These are phyloP conservation scores for Poeciliopsis presidionis DNA, from an alignment of 2,797 vertebrate genomes.

Conservation along the genomic window DNA sequence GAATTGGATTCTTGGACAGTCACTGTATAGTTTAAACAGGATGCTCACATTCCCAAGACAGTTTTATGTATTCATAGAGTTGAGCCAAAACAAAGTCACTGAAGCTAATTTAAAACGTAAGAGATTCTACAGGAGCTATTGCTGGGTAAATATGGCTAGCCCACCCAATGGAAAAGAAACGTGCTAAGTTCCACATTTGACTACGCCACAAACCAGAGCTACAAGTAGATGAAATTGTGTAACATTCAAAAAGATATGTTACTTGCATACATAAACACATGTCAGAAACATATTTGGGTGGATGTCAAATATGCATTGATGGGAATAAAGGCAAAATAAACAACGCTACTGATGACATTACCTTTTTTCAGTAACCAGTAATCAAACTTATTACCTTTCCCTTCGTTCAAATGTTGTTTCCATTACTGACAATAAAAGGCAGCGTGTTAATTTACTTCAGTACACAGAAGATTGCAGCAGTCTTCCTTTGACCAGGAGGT, in stretches of 20 bases:
- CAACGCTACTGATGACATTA: not conserved
- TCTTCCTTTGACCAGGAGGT: no score
- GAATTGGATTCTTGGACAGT: not conserved
- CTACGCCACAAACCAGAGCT: not conserved
- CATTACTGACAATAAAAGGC: not conserved
- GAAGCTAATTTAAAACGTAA: constrained; percentile 23
- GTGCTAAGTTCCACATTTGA: not conserved
- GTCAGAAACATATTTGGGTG: no score
- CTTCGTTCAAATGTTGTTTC: not conserved
- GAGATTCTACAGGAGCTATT: constrained; percentile 13
- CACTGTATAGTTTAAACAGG: not conserved
- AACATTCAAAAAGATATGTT: not conserved
- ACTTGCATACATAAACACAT: no score
- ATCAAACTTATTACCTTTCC: not conserved
- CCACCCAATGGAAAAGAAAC: not conserved
- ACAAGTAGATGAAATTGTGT: not conserved
- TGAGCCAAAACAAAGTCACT: not conserved
- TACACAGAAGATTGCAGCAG: no score
- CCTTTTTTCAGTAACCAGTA: not conserved
- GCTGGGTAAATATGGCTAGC: not conserved
- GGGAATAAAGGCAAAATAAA: not conserved
- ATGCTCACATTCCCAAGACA: constrained; percentile 1
- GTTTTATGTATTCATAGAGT: not conserved
- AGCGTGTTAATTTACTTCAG: not conserved
- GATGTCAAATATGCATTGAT: not conserved